Base-by-base conservation (phyloP, 2,113 vertebrate species). In the Archocentrus centrarchus region DNA sequence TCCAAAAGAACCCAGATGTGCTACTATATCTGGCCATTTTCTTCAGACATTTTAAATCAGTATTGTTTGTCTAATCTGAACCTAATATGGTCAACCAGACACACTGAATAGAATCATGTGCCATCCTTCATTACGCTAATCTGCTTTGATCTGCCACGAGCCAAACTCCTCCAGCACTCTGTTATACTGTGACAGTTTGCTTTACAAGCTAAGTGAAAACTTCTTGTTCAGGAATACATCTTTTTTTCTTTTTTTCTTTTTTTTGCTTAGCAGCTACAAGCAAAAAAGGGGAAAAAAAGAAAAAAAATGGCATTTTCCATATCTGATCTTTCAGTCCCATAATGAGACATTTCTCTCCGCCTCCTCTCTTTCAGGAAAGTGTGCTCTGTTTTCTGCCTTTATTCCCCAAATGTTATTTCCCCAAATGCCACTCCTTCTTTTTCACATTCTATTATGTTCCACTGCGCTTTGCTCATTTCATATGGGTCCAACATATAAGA, bases 401-500 rank as follows among this genome's bases (percentile, higher is more conserved):
- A 83, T 85, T 85, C 64, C 82, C 70, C 81, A 80, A 84, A 87
- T 93, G 82, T 84, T 87, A 90, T 85, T 84, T 87, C 84, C 64
- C 81, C 75, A 89, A 92, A 91, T 80, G 85, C 82, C 87, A 80
- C 77, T 85, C 90, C 86, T 88, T 76, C 78, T 70, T 81, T 55
- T 84, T 80, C 68, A 77, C 78, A 79, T 88, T 88, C 86, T 76
- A 90, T 93, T 90, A 82, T 82, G 83, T 76, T 59, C 75, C 70
- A 44, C 88, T 88, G 80, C 76, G 82, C 70, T 68, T 55, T 76
- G 80, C 79, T 90, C n/a, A 0, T 88, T 83, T 84, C 86, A 30
- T 27, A 83, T 24, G 75, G n/a, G 79, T 80, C 80, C 55, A 73
- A 24, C 62, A 77, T 82, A 79, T 86, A 84, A 90, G 81, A 77